phyloP scores from a whole-genome alignment of 2,797 vertebrate species.

The Acipenser ruthenus region DNA sequence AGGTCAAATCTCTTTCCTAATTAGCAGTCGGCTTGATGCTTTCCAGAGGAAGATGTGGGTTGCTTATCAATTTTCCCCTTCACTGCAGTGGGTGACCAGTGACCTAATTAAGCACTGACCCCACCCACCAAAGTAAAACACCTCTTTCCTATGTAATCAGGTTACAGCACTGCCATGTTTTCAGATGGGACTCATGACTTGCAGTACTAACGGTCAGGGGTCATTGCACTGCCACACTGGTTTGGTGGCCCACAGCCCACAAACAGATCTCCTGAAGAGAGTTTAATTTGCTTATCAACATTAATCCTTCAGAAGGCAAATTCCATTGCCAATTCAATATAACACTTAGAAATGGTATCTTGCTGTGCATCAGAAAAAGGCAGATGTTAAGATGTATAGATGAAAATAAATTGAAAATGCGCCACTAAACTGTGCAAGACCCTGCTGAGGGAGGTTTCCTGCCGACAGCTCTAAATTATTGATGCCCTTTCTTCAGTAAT shows the following conservation, averaged over 20 bases:
- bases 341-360: neutral
- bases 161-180: too few species aligned
- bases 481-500: slow-evolving; percentile 49
- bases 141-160: too few species aligned
- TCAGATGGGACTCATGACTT: too few species aligned
- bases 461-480: slow-evolving; percentile 38
- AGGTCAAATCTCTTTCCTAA: neutral
- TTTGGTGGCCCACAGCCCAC: neutral
- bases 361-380: neutral
- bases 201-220: slow-evolving; percentile 13
- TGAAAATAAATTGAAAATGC: slow-evolving; percentile 9
- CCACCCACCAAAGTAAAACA: too few species aligned
- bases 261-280: neutral
- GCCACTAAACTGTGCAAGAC: slow-evolving; percentile 6
- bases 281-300: neutral
- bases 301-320: neutral
- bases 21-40: neutral
- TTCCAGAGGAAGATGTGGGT: neutral
- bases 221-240: slow-evolving; percentile 23
- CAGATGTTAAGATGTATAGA: slow-evolving; percentile 1
- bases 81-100: too few species aligned
- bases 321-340: neutral
- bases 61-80: neutral
- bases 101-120: too few species aligned
- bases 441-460: slow-evolving; percentile 9